Percentiles rank a stretch among this genome's conserved stretches.
Conservation (phyloP, 2,797 vertebrate genomes). For the Xenopus petersii region DNA sequence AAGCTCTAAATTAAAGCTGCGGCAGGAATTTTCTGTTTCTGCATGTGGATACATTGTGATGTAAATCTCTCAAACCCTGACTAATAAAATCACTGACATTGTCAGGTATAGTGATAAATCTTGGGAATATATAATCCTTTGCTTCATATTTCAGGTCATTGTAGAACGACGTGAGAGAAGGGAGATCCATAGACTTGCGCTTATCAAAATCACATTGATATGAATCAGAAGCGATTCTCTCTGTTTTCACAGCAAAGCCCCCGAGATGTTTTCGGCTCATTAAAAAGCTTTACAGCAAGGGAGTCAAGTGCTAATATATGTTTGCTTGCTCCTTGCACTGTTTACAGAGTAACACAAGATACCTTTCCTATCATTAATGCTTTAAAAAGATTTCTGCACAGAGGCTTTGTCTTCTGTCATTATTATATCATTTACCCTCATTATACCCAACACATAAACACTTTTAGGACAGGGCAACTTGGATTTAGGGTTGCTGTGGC, state of each 20-base stretch:
- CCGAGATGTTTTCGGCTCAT: slow-evolving; percentile 7
- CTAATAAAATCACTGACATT: not conserved
- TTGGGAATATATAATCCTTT: not conserved
- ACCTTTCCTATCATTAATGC: too few species aligned
- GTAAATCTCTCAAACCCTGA: not conserved
- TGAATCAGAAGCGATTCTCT: not conserved
- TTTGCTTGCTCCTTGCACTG: slow-evolving; percentile 1
- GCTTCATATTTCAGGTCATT: not conserved
- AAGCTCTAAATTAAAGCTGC: not conserved
- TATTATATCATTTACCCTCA: too few species aligned
- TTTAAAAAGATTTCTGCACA: too few species aligned
- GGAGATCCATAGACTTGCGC: not conserved
- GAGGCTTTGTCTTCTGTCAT: too few species aligned
- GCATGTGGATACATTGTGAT: not conserved
- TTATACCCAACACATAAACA: too few species aligned
- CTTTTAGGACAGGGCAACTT: too few species aligned
- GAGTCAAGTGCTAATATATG: not conserved
- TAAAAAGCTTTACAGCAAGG: not conserved
- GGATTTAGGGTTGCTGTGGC: too few species aligned
- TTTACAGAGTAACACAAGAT: not conserved
- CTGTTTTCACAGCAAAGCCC: slow-evolving; percentile 4
- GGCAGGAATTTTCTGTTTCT: not conserved
- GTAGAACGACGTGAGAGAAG: not conserved
- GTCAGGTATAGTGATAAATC: not conserved
- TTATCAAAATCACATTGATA: slow-evolving; percentile 2